Percentiles rank a stretch among this genome's conserved stretches.
These are phyloP conservation scores for Meteorus cinctellus DNA, from an alignment of 2,888 invertebrate species.

Conservation along the genomic window DNA sequence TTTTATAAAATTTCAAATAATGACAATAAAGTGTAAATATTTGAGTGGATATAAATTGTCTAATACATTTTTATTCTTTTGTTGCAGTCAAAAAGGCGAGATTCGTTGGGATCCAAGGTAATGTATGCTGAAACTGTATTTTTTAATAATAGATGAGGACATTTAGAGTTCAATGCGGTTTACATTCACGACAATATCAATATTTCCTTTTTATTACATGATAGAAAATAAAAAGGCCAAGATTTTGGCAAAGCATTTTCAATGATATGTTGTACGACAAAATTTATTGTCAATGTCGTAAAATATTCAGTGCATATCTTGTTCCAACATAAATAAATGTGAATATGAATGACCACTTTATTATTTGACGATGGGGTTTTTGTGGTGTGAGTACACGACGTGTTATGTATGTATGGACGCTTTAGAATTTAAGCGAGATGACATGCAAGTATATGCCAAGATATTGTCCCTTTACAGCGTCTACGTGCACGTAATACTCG, in stretches of 20 bases:
- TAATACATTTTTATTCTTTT: conserved; percentile 64
- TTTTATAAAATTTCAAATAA: too few relatives aligned
- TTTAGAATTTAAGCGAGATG: neutral
- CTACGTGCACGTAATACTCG: conserved; percentile 23
- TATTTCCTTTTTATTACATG: too few relatives aligned
- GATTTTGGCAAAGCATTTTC: conserved; percentile 3
- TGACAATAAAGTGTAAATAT: neutral
- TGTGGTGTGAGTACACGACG: neutral
- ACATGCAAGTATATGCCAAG: neutral
- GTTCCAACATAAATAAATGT: neutral
- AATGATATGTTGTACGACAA: conserved; percentile 10
- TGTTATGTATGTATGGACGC: neutral
- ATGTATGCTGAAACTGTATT: neutral
- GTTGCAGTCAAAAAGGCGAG: conserved; percentile 93
- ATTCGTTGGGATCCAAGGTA: conserved; percentile 88
- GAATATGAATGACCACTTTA: neutral
- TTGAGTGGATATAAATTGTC: neutral
- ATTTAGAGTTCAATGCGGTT: neutral
- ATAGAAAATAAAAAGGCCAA: too few relatives aligned
- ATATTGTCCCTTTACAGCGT: conserved; percentile 1
- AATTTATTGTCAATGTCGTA: neutral
- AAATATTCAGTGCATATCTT: neutral
- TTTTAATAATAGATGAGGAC: conserved; percentile 20
- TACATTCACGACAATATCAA: too few relatives aligned
- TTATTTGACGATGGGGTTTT: conserved; percentile 1